Percentiles rank a stretch among this genome's conserved stretches.
Evolutionary conservation across 2,888 invertebrate genomes (phyloP).

Genomic region (Temnothorax unifasciatus): DNA sequence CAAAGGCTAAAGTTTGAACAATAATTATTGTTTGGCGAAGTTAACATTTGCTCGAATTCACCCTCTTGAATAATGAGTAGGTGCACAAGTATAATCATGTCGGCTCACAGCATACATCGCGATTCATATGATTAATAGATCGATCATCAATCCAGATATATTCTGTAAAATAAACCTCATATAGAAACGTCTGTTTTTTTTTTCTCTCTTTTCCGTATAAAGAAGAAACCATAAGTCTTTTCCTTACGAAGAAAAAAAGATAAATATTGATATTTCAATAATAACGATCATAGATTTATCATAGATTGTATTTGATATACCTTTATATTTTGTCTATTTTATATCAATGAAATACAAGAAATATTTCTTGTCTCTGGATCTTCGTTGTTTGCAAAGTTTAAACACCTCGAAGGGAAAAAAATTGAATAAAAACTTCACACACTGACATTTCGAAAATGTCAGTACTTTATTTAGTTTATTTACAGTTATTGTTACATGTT

Average conservation of each 20-base stretch:
- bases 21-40: slow-evolving; percentile 22
- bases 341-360: not conserved
- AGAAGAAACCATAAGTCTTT: not conserved
- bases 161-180: not conserved
- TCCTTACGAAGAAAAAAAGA: not conserved
- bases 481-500: not conserved
- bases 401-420: too few relatives aligned
- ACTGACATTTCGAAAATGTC: not conserved
- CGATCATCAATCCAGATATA: not conserved
- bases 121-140: not conserved
- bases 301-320: not conserved
- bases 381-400: not conserved
- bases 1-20: not conserved
- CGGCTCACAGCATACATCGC: not conserved
- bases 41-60: slow-evolving; percentile 25
- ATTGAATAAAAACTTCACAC: not conserved
- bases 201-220: not conserved
- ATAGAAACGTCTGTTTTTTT: not conserved
- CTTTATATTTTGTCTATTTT: not conserved
- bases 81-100: not conserved
- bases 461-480: too few relatives aligned
- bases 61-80: slow-evolving; percentile 8
- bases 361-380: not conserved
- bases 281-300: not conserved
- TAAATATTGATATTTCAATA: not conserved